Conservation (phyloP, 1,140 invertebrate genomes). For the Drosophila ogumai region DNA sequence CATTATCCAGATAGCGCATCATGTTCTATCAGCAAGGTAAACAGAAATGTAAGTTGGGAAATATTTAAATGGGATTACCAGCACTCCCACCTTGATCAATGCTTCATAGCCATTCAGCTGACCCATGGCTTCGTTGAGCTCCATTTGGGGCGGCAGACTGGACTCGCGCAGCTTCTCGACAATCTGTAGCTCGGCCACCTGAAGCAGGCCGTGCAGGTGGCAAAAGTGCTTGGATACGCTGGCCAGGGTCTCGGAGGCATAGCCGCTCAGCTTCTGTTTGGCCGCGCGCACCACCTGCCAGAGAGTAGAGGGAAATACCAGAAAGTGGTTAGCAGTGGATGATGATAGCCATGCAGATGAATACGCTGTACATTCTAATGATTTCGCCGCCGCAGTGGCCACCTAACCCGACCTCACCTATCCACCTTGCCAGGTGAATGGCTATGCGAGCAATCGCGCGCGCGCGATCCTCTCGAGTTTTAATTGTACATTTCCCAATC, state of each 20-base stretch:
- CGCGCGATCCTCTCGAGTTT: conserved; percentile 44
- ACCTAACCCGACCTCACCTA: conserved; percentile 40
- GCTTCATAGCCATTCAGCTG: conserved; percentile 52
- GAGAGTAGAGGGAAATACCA: background rate
- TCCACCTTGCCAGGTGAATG: conserved; percentile 52
- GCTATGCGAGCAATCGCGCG: conserved; percentile 9
- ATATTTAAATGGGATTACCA: background rate
- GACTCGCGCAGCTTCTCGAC: conserved; percentile 59
- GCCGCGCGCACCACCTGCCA: conserved; percentile 62
- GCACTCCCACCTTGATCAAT: conserved; percentile 50
- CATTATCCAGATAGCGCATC: conserved; percentile 19
- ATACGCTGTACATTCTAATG: conserved; percentile 68
- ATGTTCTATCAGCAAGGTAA: conserved; percentile 33
- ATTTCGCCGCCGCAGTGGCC: conserved; percentile 3
- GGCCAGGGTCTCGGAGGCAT: conserved; percentile 57
- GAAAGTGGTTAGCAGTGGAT: conserved; percentile 20
- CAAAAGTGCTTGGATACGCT: conserved; percentile 57
- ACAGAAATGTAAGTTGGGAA: background rate
- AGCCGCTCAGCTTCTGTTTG: conserved; percentile 53
- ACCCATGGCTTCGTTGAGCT: conserved; percentile 51
- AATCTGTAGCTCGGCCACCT: conserved; percentile 62
- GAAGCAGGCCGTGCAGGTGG: conserved; percentile 69
- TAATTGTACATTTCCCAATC: conserved; percentile 71
- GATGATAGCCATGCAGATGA: conserved; percentile 43
- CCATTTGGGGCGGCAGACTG: conserved; percentile 53